Evolutionary conservation across 2,113 vertebrate species (phyloP), one percentile per base, ranked within the genome.

Genomic region (Corvus moneduloides): DNA sequence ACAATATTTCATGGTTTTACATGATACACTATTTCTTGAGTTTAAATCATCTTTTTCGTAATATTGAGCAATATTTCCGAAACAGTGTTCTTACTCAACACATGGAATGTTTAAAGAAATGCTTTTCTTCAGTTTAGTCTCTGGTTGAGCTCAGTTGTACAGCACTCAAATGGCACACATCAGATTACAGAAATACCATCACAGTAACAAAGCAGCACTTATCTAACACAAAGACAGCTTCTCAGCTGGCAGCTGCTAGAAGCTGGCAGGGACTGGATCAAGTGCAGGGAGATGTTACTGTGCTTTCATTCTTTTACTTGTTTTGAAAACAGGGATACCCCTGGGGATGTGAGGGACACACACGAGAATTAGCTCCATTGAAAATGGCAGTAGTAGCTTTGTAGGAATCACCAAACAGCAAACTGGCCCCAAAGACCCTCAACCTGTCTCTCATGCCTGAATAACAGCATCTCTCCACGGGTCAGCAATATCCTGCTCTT

Each of bases 191-290:
- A 93, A 95, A 93, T 71, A 59, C 55, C 39, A 39, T 35, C 30
- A 32, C 33, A 49, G 75, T 39, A 93, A 90, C 75, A 94, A 94
- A 88, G 35, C 55, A 93, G 43, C 49, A 15, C 54, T 95, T 88
- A 79, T 85, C 79, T 86, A 68, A 83, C 63, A 84, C 0, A 1
- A 30, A 71, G 76, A 81, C 48, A 51, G 80, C 51, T 92, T 90
- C 77, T 93, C 92, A 93, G 75, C 37, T 88, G 79, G 51, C 88
- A 84, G 46, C 22, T 92, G 55, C 55, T 77, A n/a, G 51, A 92
- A 80, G 33, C 48, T 71, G 86, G 64, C 79, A 93, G 59, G 14
- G 43, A 44, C 37, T 56, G 56, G 48, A 89, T 4, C 11, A 63
- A 94, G 37, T 46, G 39, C 39, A 67, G 39, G 86, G 43, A 55